Evolutionary conservation across 2,797 vertebrate species (phyloP).

Genomic region (Hippopotamyrus pictus): DNA sequence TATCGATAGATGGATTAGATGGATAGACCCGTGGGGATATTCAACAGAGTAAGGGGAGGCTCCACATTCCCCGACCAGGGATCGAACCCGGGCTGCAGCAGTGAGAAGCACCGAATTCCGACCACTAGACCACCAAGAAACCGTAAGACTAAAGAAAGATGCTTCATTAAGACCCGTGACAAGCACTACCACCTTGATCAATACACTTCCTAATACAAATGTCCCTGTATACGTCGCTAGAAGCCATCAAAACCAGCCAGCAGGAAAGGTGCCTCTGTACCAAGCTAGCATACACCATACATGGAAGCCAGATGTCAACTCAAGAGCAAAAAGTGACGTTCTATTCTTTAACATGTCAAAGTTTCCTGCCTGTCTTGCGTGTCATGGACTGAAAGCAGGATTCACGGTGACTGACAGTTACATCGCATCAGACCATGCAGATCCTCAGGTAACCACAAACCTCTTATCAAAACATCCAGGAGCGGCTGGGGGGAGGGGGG

Average conservation of each 20-base stretch:
- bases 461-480: slow-evolving; percentile 2
- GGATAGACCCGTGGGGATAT: not conserved
- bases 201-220: not conserved
- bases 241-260: not conserved
- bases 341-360: not conserved
- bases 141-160: not conserved
- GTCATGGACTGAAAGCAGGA: not conserved
- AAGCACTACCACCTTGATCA: not conserved
- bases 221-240: not conserved
- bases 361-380: not conserved
- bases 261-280: not conserved
- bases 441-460: not conserved
- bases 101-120: not conserved
- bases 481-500: not conserved
- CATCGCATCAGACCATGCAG: not conserved
- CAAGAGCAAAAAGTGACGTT: not conserved
- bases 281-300: not conserved
- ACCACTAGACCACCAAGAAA: not conserved
- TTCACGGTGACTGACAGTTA: slow-evolving; percentile 7
- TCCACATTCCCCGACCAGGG: not conserved
- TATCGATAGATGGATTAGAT: not conserved
- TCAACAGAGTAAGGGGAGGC: not conserved
- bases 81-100: not conserved
- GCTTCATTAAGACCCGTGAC: not conserved
- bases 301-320: not conserved